Percentiles rank a stretch among this genome's conserved stretches.
Conservation (phyloP, 2,888 invertebrate genomes). For the Drosophila fungiperda region DNA sequence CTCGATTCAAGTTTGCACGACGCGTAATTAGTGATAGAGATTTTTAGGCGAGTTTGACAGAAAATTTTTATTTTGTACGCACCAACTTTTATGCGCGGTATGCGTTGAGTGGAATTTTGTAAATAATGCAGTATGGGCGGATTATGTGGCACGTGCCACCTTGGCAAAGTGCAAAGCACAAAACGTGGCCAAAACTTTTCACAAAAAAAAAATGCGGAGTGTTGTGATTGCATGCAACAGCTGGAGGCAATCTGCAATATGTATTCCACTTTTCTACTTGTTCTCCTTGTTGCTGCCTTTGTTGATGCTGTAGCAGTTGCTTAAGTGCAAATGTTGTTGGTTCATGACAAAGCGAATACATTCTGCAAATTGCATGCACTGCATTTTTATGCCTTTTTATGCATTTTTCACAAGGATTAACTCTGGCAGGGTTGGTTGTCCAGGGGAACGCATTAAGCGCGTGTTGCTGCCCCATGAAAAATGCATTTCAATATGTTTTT, state of each 20-base stretch:
- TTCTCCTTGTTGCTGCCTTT: slow-evolving; percentile 24
- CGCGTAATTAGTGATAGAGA: slow-evolving; percentile 62
- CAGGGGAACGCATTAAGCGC: slow-evolving; percentile 26
- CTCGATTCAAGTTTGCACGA: slow-evolving; percentile 56
- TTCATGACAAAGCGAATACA: slow-evolving; percentile 22
- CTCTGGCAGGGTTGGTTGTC: slow-evolving; percentile 12
- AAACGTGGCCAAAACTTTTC: slow-evolving; percentile 64
- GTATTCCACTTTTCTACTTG: slow-evolving; percentile 39
- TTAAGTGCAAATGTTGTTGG: slow-evolving; percentile 50
- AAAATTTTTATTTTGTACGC: slow-evolving; percentile 9
- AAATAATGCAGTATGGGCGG: slow-evolving; percentile 47
- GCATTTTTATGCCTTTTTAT: slow-evolving; percentile 69
- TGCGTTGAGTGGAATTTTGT: slow-evolving; percentile 38
- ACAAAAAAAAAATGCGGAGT: slow-evolving; percentile 19
- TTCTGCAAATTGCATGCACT: slow-evolving; percentile 62
- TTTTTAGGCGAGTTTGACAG: neutral
- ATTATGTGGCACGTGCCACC: slow-evolving; percentile 17
- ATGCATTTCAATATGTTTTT: slow-evolving; percentile 71
- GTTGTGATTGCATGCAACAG: slow-evolving; percentile 36
- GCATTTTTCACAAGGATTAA: slow-evolving; percentile 61
- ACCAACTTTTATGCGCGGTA: slow-evolving; percentile 29
- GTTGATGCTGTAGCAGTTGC: slow-evolving; percentile 34
- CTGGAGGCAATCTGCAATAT: slow-evolving; percentile 56
- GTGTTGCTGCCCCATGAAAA: slow-evolving; percentile 58
- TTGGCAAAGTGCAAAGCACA: slow-evolving; percentile 67